phyloP scores from a whole-genome alignment of 2,113 vertebrate genomes.

The Pollimyrus isidori region DNA sequence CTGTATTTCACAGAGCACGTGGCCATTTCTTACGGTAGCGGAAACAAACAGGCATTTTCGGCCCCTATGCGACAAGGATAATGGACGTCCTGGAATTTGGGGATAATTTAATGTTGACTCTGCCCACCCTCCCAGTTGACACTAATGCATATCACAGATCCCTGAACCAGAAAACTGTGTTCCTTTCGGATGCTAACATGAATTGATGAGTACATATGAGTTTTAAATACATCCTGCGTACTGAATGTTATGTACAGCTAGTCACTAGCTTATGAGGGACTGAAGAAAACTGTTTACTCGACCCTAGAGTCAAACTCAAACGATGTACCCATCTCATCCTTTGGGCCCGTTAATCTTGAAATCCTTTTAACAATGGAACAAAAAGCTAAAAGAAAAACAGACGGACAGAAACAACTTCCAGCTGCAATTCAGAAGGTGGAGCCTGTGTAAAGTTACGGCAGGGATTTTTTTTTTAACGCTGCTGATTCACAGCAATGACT shows the following conservation, averaged over 20 bases:
- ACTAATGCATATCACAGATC: not conserved
- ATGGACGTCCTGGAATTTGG: not conserved
- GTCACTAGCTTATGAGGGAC: not conserved
- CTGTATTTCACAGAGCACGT: not conserved
- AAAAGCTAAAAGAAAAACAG: not conserved
- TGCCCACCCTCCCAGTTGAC: not conserved
- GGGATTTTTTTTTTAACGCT: not conserved
- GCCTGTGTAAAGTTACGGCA: not conserved
- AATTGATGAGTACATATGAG: not conserved
- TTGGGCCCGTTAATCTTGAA: not conserved
- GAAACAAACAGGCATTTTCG: not conserved
- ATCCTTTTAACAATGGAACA: conserved; percentile 3
- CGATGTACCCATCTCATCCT: not conserved
- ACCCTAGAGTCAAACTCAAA: not conserved
- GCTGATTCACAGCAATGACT: not conserved
- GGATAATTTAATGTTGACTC: not conserved
- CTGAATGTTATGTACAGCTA: not conserved
- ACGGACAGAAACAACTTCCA: conserved; percentile 1
- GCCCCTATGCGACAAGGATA: not conserved
- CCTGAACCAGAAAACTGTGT: not conserved
- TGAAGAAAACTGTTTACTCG: not conserved
- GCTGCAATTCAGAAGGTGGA: not conserved
- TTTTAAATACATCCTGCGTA: not conserved
- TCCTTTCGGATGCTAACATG: not conserved
- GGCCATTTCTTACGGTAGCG: not conserved